These are phyloP conservation scores for Morpho deidamia DNA, from an alignment of 2,888 invertebrate genomes.

Conservation along the genomic window DNA sequence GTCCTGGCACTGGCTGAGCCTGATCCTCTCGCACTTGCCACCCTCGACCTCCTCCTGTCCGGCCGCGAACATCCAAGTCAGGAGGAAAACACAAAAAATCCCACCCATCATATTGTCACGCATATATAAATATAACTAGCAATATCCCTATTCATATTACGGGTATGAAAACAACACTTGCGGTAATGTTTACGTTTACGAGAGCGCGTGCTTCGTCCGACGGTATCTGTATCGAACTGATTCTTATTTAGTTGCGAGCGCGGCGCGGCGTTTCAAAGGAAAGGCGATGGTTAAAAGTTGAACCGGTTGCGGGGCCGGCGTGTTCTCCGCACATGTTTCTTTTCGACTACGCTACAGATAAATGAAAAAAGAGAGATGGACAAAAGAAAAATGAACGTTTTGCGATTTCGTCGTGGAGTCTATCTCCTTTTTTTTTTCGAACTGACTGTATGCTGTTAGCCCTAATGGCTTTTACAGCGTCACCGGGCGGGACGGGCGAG, in stretches of 20 bases:
- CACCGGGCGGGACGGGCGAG: no score
- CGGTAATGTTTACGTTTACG: conserved; percentile 40
- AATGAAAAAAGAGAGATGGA: no score
- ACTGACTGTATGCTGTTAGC: no score
- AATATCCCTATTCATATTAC: conserved; percentile 49
- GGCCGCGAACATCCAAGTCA: conserved; percentile 55
- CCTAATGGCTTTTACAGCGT: no score
- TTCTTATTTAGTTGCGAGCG: conserved; percentile 34
- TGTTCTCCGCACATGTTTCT: conserved; percentile 57
- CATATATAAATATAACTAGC: conserved; percentile 41
- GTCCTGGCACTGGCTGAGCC: conserved; percentile 87
- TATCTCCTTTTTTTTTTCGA: no score
- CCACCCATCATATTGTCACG: conserved; percentile 51
- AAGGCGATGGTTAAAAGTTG: conserved; percentile 38
- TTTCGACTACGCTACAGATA: neutral
- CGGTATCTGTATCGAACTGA: conserved; percentile 54
- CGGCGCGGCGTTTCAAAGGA: conserved; percentile 58
- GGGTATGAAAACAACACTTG: conserved; percentile 46
- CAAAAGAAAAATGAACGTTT: no score
- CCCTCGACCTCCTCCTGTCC: conserved; percentile 66
- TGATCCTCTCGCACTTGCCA: conserved; percentile 87
- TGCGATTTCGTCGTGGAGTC: no score
- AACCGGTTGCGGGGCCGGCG: conserved; percentile 64
- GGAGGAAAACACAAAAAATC: conserved; percentile 57
- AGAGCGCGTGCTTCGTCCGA: conserved; percentile 37